Conservation (phyloP, 2,113 vertebrate genomes). For the Mustela lutreola region DNA sequence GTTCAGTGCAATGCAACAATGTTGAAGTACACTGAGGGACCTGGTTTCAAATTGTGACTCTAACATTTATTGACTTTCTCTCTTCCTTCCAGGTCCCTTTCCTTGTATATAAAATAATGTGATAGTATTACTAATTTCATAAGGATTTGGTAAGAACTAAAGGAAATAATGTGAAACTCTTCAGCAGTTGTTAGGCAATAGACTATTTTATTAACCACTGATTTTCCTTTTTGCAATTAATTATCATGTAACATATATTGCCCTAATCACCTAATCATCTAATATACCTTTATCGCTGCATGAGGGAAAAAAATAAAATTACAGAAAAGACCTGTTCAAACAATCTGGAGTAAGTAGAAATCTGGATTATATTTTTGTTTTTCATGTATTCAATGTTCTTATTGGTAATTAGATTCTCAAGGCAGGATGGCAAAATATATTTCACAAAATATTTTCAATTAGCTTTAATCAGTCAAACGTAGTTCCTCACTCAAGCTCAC, state of each 20-base stretch:
- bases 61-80: background rate
- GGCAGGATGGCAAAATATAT: background rate
- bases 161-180: background rate
- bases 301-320: background rate
- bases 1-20: accelerated
- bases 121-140: background rate
- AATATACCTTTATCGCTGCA: background rate
- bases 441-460: constrained; percentile 20
- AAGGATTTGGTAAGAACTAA: background rate
- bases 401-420: background rate
- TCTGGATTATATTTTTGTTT: background rate
- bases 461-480: background rate
- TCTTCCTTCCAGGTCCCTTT: background rate
- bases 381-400: background rate
- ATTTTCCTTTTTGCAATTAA: background rate
- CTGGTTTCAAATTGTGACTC: background rate
- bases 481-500: background rate
- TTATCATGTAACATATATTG: background rate
- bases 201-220: background rate
- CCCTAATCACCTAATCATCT: background rate
- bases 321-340: background rate
- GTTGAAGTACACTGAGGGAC: background rate
- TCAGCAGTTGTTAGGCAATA: background rate
- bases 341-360: background rate
- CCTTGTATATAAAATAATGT: background rate